phyloP scores from a whole-genome alignment of 2,797 vertebrate genomes.

The Margarornis squamiger region DNA sequence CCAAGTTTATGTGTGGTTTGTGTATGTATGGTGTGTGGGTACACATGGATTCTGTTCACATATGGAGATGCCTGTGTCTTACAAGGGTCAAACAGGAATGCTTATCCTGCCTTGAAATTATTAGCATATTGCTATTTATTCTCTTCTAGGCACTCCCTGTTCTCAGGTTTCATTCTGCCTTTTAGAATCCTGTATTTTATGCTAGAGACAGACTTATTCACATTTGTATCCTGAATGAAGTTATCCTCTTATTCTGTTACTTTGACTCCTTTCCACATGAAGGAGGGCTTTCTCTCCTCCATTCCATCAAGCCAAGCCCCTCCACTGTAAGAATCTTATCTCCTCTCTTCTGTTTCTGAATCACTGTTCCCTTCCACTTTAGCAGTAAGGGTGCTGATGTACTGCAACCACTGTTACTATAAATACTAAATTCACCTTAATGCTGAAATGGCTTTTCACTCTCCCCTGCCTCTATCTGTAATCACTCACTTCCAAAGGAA shows the following conservation, averaged over 20 bases:
- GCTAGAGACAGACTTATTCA: background rate
- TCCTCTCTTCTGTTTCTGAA: background rate
- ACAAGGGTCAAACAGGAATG: background rate
- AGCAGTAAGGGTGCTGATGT: background rate
- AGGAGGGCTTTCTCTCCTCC: background rate
- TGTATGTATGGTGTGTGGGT: too few species aligned
- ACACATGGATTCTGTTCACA: rapidly evolving
- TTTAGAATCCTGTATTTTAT: background rate
- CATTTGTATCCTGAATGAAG: background rate
- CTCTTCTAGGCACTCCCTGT: background rate
- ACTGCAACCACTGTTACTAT: background rate
- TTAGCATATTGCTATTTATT: background rate
- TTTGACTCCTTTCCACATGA: background rate
- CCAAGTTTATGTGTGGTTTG: background rate
- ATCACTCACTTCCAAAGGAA: background rate
- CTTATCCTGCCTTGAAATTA: background rate
- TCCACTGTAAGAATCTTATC: background rate
- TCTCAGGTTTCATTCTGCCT: background rate
- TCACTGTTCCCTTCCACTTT: background rate
- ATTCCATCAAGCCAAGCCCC: background rate
- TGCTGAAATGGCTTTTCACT: background rate
- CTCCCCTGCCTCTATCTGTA: rapidly evolving
- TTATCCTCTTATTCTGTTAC: background rate
- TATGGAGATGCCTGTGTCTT: background rate
- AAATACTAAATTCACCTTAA: background rate